phyloP scores from a whole-genome alignment of 1,140 invertebrate genomes.

The Coptotermes formosanus region DNA sequence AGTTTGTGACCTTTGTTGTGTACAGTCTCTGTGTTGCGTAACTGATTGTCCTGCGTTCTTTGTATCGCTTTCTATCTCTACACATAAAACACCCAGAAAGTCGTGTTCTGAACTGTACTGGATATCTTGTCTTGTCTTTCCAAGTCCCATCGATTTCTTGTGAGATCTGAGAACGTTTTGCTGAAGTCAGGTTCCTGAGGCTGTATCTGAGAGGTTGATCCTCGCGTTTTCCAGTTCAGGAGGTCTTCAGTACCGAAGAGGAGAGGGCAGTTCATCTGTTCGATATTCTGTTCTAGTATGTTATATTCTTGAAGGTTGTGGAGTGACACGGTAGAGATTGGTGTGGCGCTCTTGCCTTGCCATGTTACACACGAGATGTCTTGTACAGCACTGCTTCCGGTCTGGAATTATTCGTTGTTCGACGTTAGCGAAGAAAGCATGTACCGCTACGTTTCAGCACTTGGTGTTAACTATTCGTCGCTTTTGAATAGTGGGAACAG shows the following conservation, averaged over 20 bases:
- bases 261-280: background rate
- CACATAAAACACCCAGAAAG: background rate
- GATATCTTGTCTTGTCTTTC: background rate
- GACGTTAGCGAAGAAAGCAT: no score
- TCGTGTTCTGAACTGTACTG: background rate
- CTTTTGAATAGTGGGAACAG: no score
- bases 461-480: no score
- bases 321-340: background rate
- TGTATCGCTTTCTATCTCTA: background rate
- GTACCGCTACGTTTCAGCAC: no score
- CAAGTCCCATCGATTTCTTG: slow-evolving; percentile 5
- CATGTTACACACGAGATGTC: no score
- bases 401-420: no score
- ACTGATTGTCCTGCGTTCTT: no score
- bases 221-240: slow-evolving; percentile 6
- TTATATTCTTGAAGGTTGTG: background rate
- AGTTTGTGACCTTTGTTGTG: background rate
- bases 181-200: background rate
- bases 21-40: background rate
- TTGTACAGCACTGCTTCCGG: no score
- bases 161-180: slow-evolving; percentile 16
- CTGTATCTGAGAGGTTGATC: background rate
- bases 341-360: no score
- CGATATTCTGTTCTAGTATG: background rate
- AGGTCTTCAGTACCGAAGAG: background rate